Conservation (phyloP, 2,113 vertebrate genomes). For the Petrocephalus microphthalmus region DNA sequence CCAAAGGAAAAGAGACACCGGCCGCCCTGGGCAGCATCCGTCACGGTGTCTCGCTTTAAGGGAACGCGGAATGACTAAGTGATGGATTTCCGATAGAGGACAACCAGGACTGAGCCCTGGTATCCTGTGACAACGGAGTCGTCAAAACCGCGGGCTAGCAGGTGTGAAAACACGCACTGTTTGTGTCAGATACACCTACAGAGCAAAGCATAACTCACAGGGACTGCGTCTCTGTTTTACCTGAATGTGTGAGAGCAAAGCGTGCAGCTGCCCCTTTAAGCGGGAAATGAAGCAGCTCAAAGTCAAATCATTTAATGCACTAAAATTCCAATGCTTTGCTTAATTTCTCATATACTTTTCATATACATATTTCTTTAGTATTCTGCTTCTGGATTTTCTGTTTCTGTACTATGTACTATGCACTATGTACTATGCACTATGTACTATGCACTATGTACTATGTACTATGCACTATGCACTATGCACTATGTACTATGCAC, state of each 20-base stretch:
- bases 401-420: background rate
- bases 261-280: background rate
- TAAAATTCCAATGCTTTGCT: background rate
- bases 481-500: no score
- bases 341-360: background rate
- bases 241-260: background rate
- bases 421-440: no score
- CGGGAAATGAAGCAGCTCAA: background rate
- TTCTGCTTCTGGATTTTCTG: background rate
- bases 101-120: constrained; percentile 24
- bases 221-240: background rate
- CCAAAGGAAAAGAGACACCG: constrained; percentile 18
- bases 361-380: background rate
- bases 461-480: no score
- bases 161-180: background rate
- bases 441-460: no score
- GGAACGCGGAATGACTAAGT: background rate
- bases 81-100: background rate
- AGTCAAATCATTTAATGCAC: background rate
- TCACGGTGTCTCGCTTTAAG: background rate
- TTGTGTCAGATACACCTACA: background rate
- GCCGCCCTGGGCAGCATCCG: background rate
- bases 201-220: background rate
- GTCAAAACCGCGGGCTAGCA: background rate
- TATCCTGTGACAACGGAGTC: constrained; percentile 15